Evolutionary conservation across 2,888 invertebrate species (phyloP), one percentile per base, ranked within the genome.

Genomic region (Balanococcus diminutus): DNA sequence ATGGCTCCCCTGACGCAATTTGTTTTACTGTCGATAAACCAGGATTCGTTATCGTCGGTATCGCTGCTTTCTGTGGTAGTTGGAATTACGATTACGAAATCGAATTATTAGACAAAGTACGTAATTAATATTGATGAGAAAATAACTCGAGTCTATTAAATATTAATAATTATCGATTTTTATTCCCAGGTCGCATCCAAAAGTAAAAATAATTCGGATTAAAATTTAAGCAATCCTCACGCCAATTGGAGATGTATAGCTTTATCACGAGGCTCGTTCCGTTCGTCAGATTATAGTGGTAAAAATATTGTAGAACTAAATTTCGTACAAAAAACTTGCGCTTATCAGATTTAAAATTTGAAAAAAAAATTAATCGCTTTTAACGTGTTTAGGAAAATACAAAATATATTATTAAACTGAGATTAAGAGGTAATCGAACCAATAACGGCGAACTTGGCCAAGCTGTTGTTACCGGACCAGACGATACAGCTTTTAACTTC

Each of bases 1-100:
- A 97, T 90, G 98, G 98, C 39, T 97, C 97, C 11, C 97, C 98
- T 0, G 99, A 99, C 91, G 98, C 98, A 0, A 95, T 99, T 88
- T 96, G 96, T 89, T 97, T 98, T 89, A 94, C 95, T 46, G 98
- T 98, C 11, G 98, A 99, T 91, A 92, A 95, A 25, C 92, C 95
- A 0, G 98, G 98, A 1, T 94, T 98, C 81, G 94, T 95, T 31
- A 92, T 99, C 61, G 95, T 95, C 36, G 99, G 98, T 0, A 95
- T 95, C 3, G 95, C 95, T 88, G 94, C 98, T 39, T 99, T 96
- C 90, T 96, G 96, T 0, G 98, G 98, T 0, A 93, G 94, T 2
- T 96, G 96, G 0, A 94, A 93, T 88, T 97, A 96, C 89, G 96
- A 96, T 89, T 98, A 97, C 90, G 96, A 97, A 89, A 90, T 98